phyloP scores from a whole-genome alignment of 2,797 vertebrate genomes.

The Muraenolepis orangiensis region DNA sequence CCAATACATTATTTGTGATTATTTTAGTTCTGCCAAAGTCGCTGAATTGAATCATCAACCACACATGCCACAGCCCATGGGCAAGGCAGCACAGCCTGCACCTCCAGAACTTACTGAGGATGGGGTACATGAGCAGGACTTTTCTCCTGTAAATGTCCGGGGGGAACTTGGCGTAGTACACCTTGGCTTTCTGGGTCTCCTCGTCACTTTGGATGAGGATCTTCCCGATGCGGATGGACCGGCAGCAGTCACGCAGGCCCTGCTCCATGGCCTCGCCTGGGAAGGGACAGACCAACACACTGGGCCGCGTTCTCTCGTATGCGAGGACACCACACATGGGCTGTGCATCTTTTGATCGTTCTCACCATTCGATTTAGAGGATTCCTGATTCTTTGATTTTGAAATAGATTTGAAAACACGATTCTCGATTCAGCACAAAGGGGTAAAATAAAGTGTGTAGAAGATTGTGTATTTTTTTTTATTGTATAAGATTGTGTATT shows the following conservation, averaged over 20 bases:
- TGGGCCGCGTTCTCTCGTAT: not conserved
- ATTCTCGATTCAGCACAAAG: no score
- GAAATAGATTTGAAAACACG: no score
- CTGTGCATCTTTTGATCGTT: no score
- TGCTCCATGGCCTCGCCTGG: constrained; percentile 97
- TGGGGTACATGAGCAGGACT: constrained; percentile 97
- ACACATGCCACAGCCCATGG: not conserved
- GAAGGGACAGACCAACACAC: constrained; percentile 4
- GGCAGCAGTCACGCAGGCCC: constrained; percentile 91
- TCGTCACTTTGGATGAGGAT: constrained; percentile 98
- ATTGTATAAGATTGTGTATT: no score
- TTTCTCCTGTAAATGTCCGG: constrained; percentile 94
- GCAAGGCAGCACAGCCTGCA: not conserved
- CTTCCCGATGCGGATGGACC: constrained; percentile 93
- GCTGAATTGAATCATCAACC: constrained; percentile 23
- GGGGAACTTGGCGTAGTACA: constrained; percentile 97
- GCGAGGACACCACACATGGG: no score
- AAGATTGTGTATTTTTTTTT: no score
- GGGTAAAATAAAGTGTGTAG: no score
- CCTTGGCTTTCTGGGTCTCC: constrained; percentile 95
- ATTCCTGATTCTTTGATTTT: no score
- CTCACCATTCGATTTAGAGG: no score
- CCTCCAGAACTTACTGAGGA: constrained; percentile 85
- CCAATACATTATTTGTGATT: constrained; percentile 30
- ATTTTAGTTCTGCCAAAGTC: constrained; percentile 32